phyloP scores from a whole-genome alignment of 2,797 vertebrate genomes.

The Mus caroli region DNA sequence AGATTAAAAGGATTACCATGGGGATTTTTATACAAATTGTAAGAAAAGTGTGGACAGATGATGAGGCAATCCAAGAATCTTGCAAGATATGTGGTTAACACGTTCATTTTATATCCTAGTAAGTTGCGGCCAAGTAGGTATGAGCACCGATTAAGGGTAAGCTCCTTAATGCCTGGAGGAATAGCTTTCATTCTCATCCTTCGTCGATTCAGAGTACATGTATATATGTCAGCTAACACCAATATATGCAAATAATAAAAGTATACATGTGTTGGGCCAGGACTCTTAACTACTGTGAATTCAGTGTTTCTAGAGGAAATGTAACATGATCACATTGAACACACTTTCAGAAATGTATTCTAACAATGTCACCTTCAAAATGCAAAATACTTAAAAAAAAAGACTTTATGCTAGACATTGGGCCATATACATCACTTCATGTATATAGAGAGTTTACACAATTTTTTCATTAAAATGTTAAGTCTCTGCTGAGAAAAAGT shows the following conservation, averaged over 20 bases:
- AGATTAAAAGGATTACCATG: not conserved
- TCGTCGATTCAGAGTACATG: not conserved
- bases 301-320: not conserved
- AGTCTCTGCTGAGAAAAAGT: not conserved
- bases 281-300: not conserved
- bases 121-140: not conserved
- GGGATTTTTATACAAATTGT: not conserved
- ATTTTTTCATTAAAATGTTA: not conserved
- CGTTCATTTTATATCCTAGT: not conserved
- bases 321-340: not conserved
- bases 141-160: not conserved
- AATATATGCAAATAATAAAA: not conserved
- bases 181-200: not conserved
- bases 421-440: not conserved
- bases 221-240: not conserved
- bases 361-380: not conserved
- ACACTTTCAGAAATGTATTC: not conserved
- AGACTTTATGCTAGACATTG: not conserved
- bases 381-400: not conserved
- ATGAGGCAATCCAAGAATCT: not conserved
- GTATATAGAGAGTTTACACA: not conserved
- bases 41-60: not conserved
- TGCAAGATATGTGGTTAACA: not conserved
- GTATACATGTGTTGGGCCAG: no score
- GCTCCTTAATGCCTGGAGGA: not conserved